phyloP scores from a whole-genome alignment of 1,140 invertebrate genomes.

The Ectropis grisescens region DNA sequence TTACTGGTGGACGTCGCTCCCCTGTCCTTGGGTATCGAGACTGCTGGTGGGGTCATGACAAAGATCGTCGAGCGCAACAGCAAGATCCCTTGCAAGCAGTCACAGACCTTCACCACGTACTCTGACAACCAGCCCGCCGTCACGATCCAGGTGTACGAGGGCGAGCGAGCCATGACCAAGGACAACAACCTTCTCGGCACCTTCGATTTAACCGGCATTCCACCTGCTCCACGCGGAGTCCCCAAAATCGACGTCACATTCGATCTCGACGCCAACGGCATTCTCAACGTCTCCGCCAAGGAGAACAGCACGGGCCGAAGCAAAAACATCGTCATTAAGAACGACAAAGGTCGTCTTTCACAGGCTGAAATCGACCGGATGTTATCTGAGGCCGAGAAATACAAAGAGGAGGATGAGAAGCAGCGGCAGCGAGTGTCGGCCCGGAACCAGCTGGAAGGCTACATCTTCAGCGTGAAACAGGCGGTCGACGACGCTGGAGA shows the following conservation, averaged over 20 bases:
- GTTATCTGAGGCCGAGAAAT: constrained; percentile 82
- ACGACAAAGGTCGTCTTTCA: constrained; percentile 91
- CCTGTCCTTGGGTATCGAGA: constrained; percentile 73
- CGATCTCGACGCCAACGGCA: constrained; percentile 79
- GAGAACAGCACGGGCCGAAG: constrained; percentile 78
- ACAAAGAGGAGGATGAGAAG: constrained; percentile 78
- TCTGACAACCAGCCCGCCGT: constrained; percentile 80
- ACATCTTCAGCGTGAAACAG: constrained; percentile 85
- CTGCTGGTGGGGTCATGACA: constrained; percentile 73
- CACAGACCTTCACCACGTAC: constrained; percentile 76
- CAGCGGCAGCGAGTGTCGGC: constrained; percentile 78
- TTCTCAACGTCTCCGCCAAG: constrained; percentile 76
- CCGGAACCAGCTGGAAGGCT: constrained; percentile 86
- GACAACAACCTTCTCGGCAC: constrained; percentile 84
- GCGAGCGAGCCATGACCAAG: constrained; percentile 81
- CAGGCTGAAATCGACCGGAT: constrained; percentile 94
- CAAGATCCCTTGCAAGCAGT: constrained; percentile 75
- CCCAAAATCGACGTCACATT: constrained; percentile 82
- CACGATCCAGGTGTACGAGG: constrained; percentile 77
- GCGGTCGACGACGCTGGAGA: constrained; percentile 57
- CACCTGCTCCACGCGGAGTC: constrained; percentile 84
- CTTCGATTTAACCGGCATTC: constrained; percentile 84
- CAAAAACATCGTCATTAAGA: constrained; percentile 89
- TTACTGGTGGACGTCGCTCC: constrained; percentile 71
- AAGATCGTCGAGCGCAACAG: constrained; percentile 74